A percentile compares a stretch with the other conserved stretches of the same genome.
Conservation (phyloP, 2,797 vertebrate species). For the Myripristis jacobus region DNA sequence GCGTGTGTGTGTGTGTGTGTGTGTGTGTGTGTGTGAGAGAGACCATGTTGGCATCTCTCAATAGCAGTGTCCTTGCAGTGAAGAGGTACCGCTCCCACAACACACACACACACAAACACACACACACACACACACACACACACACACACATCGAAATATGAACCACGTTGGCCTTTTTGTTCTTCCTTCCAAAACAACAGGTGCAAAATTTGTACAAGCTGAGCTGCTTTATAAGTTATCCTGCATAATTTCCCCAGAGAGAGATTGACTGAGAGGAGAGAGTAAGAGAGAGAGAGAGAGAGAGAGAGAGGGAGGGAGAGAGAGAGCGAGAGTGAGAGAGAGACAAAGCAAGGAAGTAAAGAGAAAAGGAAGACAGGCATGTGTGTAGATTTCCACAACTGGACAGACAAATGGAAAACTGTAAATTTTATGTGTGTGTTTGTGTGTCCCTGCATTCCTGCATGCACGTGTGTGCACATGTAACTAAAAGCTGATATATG, state of each 20-base stretch:
- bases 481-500: background rate
- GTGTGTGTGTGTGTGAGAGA: no score
- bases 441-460: background rate
- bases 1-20: no score
- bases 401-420: constrained; percentile 11
- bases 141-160: no score
- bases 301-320: background rate
- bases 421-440: background rate
- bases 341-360: constrained; percentile 13
- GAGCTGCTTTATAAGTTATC: constrained; percentile 44
- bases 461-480: background rate
- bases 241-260: constrained; percentile 58
- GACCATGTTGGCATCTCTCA: background rate
- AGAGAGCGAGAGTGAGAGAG: background rate
- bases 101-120: no score
- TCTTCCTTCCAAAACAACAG: constrained; percentile 54
- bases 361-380: constrained; percentile 10
- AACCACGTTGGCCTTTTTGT: constrained; percentile 25
- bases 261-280: no score
- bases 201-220: constrained; percentile 53
- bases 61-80: background rate
- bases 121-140: no score
- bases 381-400: constrained; percentile 11
- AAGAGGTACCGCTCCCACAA: no score
- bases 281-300: no score